Base-by-base conservation (phyloP, 2,888 invertebrate species). In the Harpagoxenus sublaevis region DNA sequence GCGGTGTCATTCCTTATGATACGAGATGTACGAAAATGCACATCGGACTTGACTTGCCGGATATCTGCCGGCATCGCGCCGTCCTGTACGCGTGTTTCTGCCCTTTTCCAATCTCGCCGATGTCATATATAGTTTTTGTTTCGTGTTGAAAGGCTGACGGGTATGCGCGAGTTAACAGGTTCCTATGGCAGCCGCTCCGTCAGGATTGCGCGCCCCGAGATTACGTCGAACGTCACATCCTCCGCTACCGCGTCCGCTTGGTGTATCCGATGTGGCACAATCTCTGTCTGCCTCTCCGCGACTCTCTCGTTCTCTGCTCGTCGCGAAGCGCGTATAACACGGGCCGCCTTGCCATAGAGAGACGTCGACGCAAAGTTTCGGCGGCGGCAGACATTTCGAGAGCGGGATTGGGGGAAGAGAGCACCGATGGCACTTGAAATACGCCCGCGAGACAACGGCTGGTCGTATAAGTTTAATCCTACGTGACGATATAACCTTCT, bases 401-500 rank as follows among this genome's bases (percentile, higher is more conserved):
- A 73, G 84, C 77, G 51, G 62, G 66, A 75, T 55, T 31, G 83
- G 57, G 48, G 53, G 79, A 53, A 83, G 83, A 84, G 53, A 28
- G 73, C 75, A 62, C 83, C 89, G 83, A 89, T 84, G 88, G 73
- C 77, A 78, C 75, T 73, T 86, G 86, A 89, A 89, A 89, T 87
- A 89, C 85, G 86, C 87, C 86, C 86, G 79, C 57, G 89, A 89
- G 86, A 89, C 87, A 89, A 87, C 87, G 87, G 75, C 84, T 84
- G 85, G 84, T 86, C 86, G 89, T 90, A 88, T 88, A 89, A 90
- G 86, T 89, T 89, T 89, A 89, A 90, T 90, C 90, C 86, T 86
- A 84, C 83, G 85, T 65, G 70, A 84, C 87, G 81, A 85, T 89
- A 89, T 88, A 89, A 86, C 84, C 87, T 74, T 66, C 81, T 71